Evolutionary conservation across 2,888 invertebrate genomes (phyloP), one percentile per base, ranked within the genome.

Genomic region (Morpho achilles): DNA sequence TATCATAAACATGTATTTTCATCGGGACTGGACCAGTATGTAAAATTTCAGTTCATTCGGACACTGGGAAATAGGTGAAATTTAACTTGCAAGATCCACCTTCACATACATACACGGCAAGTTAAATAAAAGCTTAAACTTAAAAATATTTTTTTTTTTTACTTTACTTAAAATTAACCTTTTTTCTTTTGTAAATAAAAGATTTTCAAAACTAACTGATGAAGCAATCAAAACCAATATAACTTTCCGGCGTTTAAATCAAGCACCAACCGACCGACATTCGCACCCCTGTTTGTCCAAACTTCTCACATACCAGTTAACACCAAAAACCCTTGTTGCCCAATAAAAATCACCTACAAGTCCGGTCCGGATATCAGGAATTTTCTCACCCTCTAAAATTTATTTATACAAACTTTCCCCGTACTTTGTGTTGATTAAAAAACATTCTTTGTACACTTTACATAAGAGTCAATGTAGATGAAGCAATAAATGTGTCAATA

Each of bases 281-380:
- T 73, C 67, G 16, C 59, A 58, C 60, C 60, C 66, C 62, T 80
- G 82, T 84, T 79, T 84, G 83, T 76, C 76, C 80, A 75, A 83
- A 80, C 74, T 79, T 74, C 72, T 74, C 75, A 72, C 77, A 73
- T 77, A 77, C 75, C 79, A 61, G 74, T 73, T 80, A 82, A 82
- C 73, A 63, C 61, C 54, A 45, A 70, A 71, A 71, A 78, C 85
- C 87, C 87, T 77, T 82, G 80, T 86, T 78, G 76, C 77, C 81
- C 82, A 87, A 89, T 89, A 89, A 89, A 88, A 87, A 86, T 83
- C 80, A 81, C 82, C 78, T 73, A 75, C 69, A 75, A 71, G 84
- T 85, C 88, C 87, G 82, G 82, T 76, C 72, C 78, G 87, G 85
- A 88, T 82, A 87, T 85, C 78, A 78, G 73, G 74, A 79, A 80